Evolutionary conservation across 2,888 invertebrate genomes (phyloP), one percentile per base, ranked within the genome.

Genomic region (Sericinus montela): DNA sequence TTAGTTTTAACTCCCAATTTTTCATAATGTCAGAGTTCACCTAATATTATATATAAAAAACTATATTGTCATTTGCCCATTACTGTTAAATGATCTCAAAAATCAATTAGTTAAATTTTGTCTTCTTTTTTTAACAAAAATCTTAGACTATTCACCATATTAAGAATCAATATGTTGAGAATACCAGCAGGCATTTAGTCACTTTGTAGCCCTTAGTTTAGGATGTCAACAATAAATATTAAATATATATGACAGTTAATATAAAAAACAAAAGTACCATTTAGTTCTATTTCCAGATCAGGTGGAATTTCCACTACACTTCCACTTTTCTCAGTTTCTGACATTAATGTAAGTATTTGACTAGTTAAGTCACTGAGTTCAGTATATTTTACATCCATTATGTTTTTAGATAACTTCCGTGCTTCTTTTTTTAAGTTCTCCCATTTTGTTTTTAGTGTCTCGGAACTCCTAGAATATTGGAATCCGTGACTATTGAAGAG

Each of bases 381-480:
- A 49, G 53, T 56, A 32, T 67, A 52, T 37, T 64, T 64, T 0
- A 59, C 51, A 50, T 78, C 71, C 39, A 75, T 58, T 49, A 77
- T 47, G 57, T 78, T 80, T 48, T 75, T 75, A 7, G 77, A 62
- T 1, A 67, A 15, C 51, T 67, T 79, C 30, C 71, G 70, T 7
- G 72, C 75, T 15, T 63, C 62, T 36, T 65, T 76, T 48, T 85
- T 85, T 28, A 88, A 59, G 54, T 87, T 87, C 3, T 78, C 77
- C 83, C 82, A 86, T 60, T 85, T 87, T 1, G 60, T 73, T 61
- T 73, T 84, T 42, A 86, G 62, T 29, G 62, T 65, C 32, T 82
- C 79, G 11, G 58, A 49, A 52, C 58, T 72, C 50, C 86, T 72
- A 1, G 61, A 56, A 51, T 71, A 55, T 34, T 58, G 63, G 35